Percentiles rank a stretch among this genome's conserved stretches.
phyloP scores from a whole-genome alignment of 2,888 invertebrate species.

The Rhamnusium bicolor region DNA sequence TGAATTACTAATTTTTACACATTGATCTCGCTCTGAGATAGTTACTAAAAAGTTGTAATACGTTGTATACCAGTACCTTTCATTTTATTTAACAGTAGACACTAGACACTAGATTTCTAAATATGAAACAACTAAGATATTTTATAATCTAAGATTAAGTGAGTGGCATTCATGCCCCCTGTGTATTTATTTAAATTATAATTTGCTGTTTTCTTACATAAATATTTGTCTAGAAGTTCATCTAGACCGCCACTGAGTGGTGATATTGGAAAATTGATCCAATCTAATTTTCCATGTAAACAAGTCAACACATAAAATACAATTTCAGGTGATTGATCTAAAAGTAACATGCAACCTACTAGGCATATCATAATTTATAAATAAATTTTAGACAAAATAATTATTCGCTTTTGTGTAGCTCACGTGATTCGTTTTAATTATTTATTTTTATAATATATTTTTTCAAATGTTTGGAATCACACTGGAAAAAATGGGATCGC shows the following conservation, averaged over 20 bases:
- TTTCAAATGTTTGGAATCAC: conserved; percentile 1
- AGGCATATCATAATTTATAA: conserved; percentile 30
- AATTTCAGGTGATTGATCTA: conserved; percentile 49
- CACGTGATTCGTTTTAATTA: conserved; percentile 33
- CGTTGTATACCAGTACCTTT: too few relatives aligned
- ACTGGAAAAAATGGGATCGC: conserved; percentile 30
- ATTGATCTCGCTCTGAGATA: too few relatives aligned
- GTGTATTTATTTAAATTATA: too few relatives aligned
- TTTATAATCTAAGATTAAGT: too few relatives aligned
- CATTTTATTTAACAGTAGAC: too few relatives aligned
- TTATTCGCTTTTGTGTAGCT: conserved; percentile 21
- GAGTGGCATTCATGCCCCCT: too few relatives aligned
- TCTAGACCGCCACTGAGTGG: conserved; percentile 15
- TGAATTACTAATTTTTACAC: too few relatives aligned
- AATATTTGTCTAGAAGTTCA: neutral
- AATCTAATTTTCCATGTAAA: conserved; percentile 50
- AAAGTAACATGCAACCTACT: conserved; percentile 45
- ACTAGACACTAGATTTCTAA: too few relatives aligned
- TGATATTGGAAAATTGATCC: conserved; percentile 42
- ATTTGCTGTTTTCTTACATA: neutral
- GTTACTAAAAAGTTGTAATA: too few relatives aligned
- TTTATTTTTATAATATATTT: conserved; percentile 27
- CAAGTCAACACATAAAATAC: conserved; percentile 51
- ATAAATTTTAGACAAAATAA: conserved; percentile 31
- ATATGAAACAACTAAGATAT: too few relatives aligned